These are phyloP conservation scores for Araneus ventricosus DNA, from an alignment of 1,140 invertebrate genomes.

Conservation along the genomic window DNA sequence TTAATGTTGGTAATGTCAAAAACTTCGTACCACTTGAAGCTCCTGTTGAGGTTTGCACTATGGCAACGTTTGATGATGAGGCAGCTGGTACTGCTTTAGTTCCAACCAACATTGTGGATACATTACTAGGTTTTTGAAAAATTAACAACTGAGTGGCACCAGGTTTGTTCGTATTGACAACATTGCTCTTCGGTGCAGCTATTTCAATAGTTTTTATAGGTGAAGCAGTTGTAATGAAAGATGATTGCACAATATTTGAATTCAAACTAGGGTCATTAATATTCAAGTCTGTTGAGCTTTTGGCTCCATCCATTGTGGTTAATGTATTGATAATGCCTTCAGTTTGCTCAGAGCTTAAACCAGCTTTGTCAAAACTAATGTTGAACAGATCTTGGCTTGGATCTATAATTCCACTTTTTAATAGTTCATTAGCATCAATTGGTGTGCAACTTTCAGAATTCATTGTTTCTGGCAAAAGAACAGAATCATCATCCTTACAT, in stretches of 20 bases:
- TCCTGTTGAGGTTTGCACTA: conserved; percentile 51
- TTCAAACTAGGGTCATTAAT: conserved; percentile 33
- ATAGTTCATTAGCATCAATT: conserved; percentile 10
- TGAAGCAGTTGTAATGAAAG: conserved; percentile 41
- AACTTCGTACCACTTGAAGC: conserved; percentile 49
- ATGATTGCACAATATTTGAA: not conserved
- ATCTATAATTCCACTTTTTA: conserved; percentile 31
- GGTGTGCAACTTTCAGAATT: conserved; percentile 14
- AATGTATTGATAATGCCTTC: conserved; percentile 51
- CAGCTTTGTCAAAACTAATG: conserved; percentile 58
- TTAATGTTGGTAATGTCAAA: conserved; percentile 56
- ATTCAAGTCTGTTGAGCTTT: not conserved
- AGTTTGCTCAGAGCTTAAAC: conserved; percentile 25
- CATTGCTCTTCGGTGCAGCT: not conserved
- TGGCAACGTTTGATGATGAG: conserved; percentile 54
- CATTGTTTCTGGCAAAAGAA: conserved; percentile 50
- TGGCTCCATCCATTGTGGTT: conserved; percentile 23
- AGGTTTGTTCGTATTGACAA: conserved; percentile 26
- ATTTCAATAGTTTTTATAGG: conserved; percentile 28
- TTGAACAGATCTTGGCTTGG: conserved; percentile 35
- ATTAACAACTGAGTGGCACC: conserved; percentile 43
- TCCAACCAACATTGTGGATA: conserved; percentile 45
- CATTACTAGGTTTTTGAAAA: conserved; percentile 51
- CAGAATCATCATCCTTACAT: conserved; percentile 64
- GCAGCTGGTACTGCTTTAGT: conserved; percentile 27